Conservation (phyloP, 2,797 vertebrate genomes). For the Glyptemys insculpta region DNA sequence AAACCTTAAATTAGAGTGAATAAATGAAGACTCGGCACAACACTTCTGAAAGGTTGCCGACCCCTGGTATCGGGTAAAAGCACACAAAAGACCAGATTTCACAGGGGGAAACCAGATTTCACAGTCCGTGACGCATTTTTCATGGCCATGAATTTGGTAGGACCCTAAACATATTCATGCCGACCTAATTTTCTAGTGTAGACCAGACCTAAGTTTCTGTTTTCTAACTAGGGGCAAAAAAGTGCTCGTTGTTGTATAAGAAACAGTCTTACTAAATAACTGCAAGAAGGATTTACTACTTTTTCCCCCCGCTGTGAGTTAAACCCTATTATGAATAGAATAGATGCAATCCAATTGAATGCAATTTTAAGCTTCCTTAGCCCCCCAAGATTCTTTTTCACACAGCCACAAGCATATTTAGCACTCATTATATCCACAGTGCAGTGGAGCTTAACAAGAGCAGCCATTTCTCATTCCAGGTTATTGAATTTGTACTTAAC, state of each 20-base stretch:
- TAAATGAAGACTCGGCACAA: no score
- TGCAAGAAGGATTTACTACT: background rate
- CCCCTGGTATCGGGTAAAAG: no score
- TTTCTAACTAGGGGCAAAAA: background rate
- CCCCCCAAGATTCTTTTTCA: background rate
- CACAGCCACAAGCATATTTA: background rate
- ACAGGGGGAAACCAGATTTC: no score
- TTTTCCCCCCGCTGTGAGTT: background rate
- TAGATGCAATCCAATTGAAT: background rate
- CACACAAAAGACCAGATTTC: no score
- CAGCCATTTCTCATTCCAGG: background rate
- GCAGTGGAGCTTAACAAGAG: background rate
- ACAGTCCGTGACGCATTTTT: no score
- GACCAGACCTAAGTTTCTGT: background rate
- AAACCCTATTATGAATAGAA: background rate
- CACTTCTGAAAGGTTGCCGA: no score
- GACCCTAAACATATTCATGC: background rate
- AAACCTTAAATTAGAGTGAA: no score
- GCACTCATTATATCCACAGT: background rate
- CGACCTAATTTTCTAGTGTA: background rate
- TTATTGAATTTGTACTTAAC: slow-evolving; percentile 7
- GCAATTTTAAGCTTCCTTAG: background rate
- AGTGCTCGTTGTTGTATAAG: background rate
- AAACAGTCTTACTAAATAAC: background rate
- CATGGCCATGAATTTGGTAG: no score